Base-by-base conservation (phyloP, 2,113 vertebrate genomes). In the Siniperca knerii region DNA sequence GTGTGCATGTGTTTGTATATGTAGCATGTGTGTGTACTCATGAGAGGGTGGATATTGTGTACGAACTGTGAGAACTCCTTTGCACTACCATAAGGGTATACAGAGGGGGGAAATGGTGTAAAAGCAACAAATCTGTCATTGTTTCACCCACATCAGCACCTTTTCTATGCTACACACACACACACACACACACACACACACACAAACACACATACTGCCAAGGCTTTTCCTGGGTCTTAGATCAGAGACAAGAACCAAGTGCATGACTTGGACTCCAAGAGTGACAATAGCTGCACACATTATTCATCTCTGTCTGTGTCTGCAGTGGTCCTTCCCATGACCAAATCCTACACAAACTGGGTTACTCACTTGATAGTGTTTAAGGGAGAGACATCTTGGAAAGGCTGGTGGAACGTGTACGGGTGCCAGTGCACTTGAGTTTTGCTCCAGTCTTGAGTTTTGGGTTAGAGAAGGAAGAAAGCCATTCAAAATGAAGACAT, bases 141-240 rank as follows among this genome's bases (percentile, higher is more conserved):
- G 92, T 96, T 96, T 91, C 84, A 94, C 80, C 92, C 90, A 87
- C 94, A 94, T 94, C 88, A 79, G 83, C 72, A 88, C 61, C 74
- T 89, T 74, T 74, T 92, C 52, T 52, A 13, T 75, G 37, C 16
- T 0, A 29, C 48, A 54, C 79, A 69, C 73, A 76, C 48, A 80
- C 69, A 50, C 44, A 68, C 79, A 75, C 77, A 81, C 52, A 71
- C 77, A 79, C 54, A 81, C 54, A 29, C 64, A 73, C 54, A 44
- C 68, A 25, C 69, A 67, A 23, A 55, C 50, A 75, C 54, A 81
- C 54, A 50, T 15, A 37, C 12, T 21, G 77, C 77, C 85, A 85
- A 86, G 64, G 18, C 79, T 68, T 84, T 78, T 76, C 60, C 74
- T 75, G 82, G 83, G 61, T 72, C 55, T 75, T 12, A 58, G 69